phyloP scores from a whole-genome alignment of 2,113 vertebrate species.

The Pelusios castaneus region DNA sequence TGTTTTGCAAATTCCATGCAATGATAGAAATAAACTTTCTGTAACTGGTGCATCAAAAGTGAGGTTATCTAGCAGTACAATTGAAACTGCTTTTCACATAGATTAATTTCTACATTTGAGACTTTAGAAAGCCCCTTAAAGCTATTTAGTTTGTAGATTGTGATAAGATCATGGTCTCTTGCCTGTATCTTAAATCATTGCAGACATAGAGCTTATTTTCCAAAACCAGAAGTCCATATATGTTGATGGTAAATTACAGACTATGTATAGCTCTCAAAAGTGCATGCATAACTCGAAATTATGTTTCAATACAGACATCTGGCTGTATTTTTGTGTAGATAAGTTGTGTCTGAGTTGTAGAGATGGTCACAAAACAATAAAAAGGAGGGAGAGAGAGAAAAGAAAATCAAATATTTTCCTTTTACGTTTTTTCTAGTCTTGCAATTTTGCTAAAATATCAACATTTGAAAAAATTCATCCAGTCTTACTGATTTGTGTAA shows the following conservation, averaged over 20 bases:
- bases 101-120: neutral
- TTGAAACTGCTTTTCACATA: neutral
- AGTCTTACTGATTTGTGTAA: neutral
- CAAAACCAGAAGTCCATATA: neutral
- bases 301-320: neutral
- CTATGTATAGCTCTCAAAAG: accelerated
- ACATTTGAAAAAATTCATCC: neutral
- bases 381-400: neutral
- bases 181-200: neutral
- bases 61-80: neutral
- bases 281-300: neutral
- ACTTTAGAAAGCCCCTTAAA: neutral
- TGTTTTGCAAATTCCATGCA: neutral
- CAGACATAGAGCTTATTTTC: neutral
- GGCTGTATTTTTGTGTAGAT: neutral
- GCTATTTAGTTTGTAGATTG: neutral
- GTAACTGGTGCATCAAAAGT: accelerated
- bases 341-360: neutral
- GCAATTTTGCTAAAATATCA: neutral
- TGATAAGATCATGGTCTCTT: neutral
- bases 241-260: neutral
- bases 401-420: neutral
- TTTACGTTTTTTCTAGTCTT: neutral
- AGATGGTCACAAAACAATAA: neutral
- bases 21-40: neutral